phyloP scores from a whole-genome alignment of 2,113 vertebrate genomes.

The Enhydra lutris region DNA sequence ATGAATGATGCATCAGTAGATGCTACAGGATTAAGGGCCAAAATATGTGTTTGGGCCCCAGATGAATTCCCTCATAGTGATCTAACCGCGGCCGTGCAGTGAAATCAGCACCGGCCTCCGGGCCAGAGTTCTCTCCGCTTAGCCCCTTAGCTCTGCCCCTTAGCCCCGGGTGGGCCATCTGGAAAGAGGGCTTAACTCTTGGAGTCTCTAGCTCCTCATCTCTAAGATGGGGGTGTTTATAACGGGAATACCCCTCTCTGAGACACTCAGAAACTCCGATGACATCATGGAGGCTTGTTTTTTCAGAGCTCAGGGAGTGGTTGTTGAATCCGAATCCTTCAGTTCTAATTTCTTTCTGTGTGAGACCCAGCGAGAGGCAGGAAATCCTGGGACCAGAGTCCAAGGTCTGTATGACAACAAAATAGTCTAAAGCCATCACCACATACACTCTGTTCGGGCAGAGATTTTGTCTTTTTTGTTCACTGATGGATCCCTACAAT shows the following conservation, averaged over 20 bases:
- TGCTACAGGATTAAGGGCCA: constrained; percentile 11
- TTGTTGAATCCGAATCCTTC: not conserved
- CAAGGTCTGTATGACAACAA: not conserved
- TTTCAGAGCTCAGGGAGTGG: not conserved
- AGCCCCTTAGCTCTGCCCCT: not conserved
- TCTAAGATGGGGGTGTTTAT: not conserved
- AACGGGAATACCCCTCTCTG: not conserved
- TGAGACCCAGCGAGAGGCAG: not conserved
- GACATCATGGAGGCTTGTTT: not conserved
- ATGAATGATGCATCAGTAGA: constrained; percentile 2
- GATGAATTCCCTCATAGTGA: constrained; percentile 10
- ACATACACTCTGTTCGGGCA: not conserved
- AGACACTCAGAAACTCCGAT: not conserved
- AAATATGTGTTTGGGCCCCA: not conserved
- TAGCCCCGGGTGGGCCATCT: not conserved
- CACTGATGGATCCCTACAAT: not conserved
- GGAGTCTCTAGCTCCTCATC: not conserved
- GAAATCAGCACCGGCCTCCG: not conserved
- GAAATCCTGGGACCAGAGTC: not conserved
- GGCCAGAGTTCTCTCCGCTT: not conserved
- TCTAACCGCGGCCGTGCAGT: not conserved
- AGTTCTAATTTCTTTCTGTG: not conserved
- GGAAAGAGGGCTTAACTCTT: not conserved
- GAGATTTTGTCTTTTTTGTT: not conserved
- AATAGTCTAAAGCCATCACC: not conserved